A percentile compares a stretch with the other conserved stretches of the same genome.
phyloP scores from a whole-genome alignment of 2,888 invertebrate species.

The Cantharis rustica region DNA sequence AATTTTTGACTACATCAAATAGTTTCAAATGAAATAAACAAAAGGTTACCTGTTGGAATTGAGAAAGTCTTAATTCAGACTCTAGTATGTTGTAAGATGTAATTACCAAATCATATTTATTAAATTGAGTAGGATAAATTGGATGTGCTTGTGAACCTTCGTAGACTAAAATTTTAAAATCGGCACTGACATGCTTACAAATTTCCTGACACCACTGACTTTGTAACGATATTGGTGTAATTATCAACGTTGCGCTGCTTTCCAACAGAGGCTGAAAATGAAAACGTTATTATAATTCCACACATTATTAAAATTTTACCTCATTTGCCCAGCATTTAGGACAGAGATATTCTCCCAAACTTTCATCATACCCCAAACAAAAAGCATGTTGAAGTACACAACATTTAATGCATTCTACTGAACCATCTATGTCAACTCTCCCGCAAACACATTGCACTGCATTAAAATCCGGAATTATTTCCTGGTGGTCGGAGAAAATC shows the following conservation, averaged over 20 bases:
- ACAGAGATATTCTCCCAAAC: slow-evolving; percentile 61
- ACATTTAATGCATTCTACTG: slow-evolving; percentile 62
- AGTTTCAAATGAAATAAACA: background rate
- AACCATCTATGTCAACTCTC: slow-evolving; percentile 36
- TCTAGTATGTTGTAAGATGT: slow-evolving; percentile 71
- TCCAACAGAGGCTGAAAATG: slow-evolving; percentile 56
- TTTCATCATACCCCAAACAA: slow-evolving; percentile 63
- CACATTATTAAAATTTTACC: slow-evolving; percentile 29
- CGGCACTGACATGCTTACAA: slow-evolving; percentile 61
- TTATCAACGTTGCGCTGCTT: slow-evolving; percentile 71
- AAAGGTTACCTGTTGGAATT: slow-evolving; percentile 53
- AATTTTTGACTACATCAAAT: too few relatives aligned
- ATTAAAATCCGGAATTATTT: background rate
- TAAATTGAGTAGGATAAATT: slow-evolving; percentile 66
- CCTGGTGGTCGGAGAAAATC: slow-evolving; percentile 23
- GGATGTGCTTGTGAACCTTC: slow-evolving; percentile 57
- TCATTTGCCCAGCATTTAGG: slow-evolving; percentile 67
- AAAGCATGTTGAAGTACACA: slow-evolving; percentile 64
- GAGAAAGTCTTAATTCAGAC: slow-evolving; percentile 65
- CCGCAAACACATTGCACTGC: slow-evolving; percentile 57
- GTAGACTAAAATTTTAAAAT: slow-evolving; percentile 61
- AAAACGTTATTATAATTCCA: background rate
- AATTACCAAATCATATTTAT: slow-evolving; percentile 71
- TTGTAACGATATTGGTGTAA: slow-evolving; percentile 69
- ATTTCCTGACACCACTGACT: slow-evolving; percentile 78